Conservation (phyloP, 2,797 vertebrate genomes). For the Phaenicophaeus curvirostris region DNA sequence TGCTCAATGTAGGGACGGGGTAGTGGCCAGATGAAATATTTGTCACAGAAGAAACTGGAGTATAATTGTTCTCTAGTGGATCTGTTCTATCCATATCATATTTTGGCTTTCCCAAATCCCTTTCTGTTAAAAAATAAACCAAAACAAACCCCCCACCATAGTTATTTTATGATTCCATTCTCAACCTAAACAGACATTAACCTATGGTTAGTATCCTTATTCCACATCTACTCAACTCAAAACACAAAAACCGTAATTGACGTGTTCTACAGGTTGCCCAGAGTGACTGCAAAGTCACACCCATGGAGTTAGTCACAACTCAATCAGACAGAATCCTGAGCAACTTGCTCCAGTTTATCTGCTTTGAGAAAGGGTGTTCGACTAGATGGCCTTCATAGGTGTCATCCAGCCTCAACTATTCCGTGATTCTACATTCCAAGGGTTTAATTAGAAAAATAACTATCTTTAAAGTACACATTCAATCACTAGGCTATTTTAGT, state of each 20-base stretch:
- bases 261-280: not conserved
- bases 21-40: constrained; percentile 88
- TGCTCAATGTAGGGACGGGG: constrained; percentile 92
- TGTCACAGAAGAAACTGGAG: constrained; percentile 83
- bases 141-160: not conserved
- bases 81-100: constrained; percentile 90
- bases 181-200: not conserved
- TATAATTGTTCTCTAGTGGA: constrained; percentile 84
- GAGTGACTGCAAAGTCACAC: not conserved
- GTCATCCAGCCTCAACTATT: not conserved
- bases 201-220: not conserved
- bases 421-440: not conserved
- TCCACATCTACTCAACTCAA: not conserved
- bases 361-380: not conserved
- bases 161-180: not conserved
- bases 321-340: not conserved
- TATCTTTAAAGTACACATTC: not conserved
- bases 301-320: not conserved
- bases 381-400: not conserved
- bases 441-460: not conserved
- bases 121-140: constrained; percentile 78
- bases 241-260: not conserved
- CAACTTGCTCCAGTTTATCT: not conserved
- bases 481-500: not conserved
- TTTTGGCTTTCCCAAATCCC: constrained; percentile 90